Evolutionary conservation across 1,140 invertebrate genomes (phyloP), one percentile per base, ranked within the genome.

Genomic region (Cotesia chilonis): DNA sequence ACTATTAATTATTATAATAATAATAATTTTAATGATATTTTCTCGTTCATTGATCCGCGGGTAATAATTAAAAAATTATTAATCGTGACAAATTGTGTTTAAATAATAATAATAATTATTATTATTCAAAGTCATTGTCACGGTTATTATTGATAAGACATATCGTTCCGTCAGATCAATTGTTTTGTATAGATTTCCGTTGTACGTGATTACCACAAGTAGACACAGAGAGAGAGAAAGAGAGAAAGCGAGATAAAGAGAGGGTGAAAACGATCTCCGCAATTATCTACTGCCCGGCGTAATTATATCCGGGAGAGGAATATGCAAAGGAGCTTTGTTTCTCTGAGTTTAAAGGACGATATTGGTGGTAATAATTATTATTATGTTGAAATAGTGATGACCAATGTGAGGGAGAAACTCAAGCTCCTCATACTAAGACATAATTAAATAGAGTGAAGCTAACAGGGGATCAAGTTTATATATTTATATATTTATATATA

Each of bases 101-200:
- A 14, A 47, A 47, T 47, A 47, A 10, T 6, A 47, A 47, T 10
- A 47, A 47, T 59, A 20, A 59, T 59, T 36, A 17, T 59, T 37
- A 41, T 47, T n/a, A 70, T 55, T 41, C 51, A 70, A 74, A 68
- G 47, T 35, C 1, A 72, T 70, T 65, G 73, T 67, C 57, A 60
- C 59, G 66, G 51, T 63, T 68, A 17, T 68, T 28, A 66, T 65
- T 66, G 52, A 63, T 52, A 57, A 67, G 37, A 69, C 60, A 69
- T 69, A 67, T 71, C 64, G 63, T 71, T 72, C 70, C 70, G 70
- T 66, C 70, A 72, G 74, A 75, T 71, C 65, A 67, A 75, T 75
- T 72, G 35, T 74, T 74, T 72, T 74, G 70, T 72, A 75, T 72
- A 72, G 71, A 72, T 71, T 70, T 67, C 20, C 68, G 71, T 68